Percentiles rank a stretch among this genome's conserved stretches.
These are phyloP conservation scores for Rhinogobio ventralis DNA, from an alignment of 2,797 vertebrate species.

Conservation along the genomic window DNA sequence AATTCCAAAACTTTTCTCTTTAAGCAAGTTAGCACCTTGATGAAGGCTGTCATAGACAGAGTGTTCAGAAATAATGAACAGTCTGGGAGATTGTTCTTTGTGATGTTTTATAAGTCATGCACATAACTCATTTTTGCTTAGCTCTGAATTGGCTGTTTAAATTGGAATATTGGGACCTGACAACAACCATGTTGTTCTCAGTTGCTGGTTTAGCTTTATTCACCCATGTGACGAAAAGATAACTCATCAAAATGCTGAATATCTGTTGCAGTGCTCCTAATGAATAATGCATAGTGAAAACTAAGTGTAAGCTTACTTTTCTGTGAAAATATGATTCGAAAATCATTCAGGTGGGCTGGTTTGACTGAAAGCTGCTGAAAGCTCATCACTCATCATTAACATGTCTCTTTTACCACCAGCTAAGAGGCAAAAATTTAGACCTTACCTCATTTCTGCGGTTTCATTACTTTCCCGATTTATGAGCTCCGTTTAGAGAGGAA, in stretches of 20 bases:
- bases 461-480: constrained; percentile 56
- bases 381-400: constrained; percentile 42
- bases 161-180: not conserved
- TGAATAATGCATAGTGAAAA: constrained; percentile 10
- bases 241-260: not conserved
- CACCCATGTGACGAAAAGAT: not conserved
- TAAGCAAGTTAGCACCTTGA: not conserved
- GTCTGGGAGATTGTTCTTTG: not conserved
- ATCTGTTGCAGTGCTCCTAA: not conserved
- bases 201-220: not conserved
- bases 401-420: constrained; percentile 21
- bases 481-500: constrained; percentile 45
- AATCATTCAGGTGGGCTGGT: not conserved
- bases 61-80: constrained; percentile 12
- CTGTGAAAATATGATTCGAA: constrained; percentile 14
- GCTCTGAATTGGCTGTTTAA: not conserved
- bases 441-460: constrained; percentile 54
- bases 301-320: constrained; percentile 15
- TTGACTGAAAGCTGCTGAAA: constrained; percentile 21
- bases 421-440: constrained; percentile 20
- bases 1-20: not conserved
- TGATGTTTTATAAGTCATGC: not conserved
- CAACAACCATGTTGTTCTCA: not conserved
- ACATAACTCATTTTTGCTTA: not conserved
- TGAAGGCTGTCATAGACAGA: not conserved